These are phyloP conservation scores for Diogma glabrata DNA, from an alignment of 2,888 invertebrate genomes.

Conservation along the genomic window DNA sequence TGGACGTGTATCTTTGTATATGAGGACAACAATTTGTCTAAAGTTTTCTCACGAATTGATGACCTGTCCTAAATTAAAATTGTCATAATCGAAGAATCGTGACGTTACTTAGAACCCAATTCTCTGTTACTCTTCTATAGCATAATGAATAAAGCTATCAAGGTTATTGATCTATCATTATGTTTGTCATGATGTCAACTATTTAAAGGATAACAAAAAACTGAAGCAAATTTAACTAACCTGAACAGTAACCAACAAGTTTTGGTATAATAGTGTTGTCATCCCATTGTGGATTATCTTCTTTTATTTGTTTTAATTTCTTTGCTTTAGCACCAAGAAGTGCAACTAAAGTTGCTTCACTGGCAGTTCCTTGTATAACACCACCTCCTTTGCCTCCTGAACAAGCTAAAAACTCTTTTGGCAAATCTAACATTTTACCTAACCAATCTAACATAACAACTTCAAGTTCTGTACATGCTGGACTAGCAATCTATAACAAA, in stretches of 20 bases:
- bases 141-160: no score
- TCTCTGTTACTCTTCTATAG: no score
- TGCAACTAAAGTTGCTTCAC: conserved; percentile 87
- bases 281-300: conserved; percentile 60
- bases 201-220: no score
- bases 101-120: no score
- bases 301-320: conserved; percentile 53
- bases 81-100: no score
- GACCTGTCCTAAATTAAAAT: no score
- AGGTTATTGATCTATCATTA: no score
- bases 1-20: no score
- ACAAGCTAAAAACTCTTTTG: conserved; percentile 70
- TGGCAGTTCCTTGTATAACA: conserved; percentile 87
- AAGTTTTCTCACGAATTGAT: no score
- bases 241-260: conserved; percentile 77
- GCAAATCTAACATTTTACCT: conserved; percentile 82
- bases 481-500: conserved; percentile 70
- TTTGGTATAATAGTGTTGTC: conserved; percentile 63
- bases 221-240: no score
- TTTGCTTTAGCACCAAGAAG: conserved; percentile 80
- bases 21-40: no score
- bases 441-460: conserved; percentile 94
- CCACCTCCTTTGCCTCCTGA: conserved; percentile 80
- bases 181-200: no score
- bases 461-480: conserved; percentile 91